A percentile compares a stretch with the other conserved stretches of the same genome.
phyloP scores from a whole-genome alignment of 2,797 vertebrate species.

The Acomys russatus region DNA sequence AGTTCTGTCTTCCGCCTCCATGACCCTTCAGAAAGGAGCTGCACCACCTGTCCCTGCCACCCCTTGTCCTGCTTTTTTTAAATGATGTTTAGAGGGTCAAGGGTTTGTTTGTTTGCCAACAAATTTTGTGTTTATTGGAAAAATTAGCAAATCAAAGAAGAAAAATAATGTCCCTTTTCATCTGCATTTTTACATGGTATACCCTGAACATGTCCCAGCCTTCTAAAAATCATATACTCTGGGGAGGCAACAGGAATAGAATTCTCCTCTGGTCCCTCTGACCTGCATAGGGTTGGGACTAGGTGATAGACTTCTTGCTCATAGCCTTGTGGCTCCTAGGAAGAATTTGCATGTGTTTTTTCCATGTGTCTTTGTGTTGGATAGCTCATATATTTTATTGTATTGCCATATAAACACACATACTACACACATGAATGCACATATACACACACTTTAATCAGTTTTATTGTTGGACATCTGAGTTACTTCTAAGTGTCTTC shows the following conservation, averaged over 20 bases:
- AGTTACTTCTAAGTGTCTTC: conserved; percentile 40
- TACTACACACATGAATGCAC: not conserved
- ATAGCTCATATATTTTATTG: conserved; percentile 30
- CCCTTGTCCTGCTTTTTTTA: conserved; percentile 52
- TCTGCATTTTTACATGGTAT: conserved; percentile 28
- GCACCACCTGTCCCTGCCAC: not conserved
- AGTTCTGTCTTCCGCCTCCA: conserved; percentile 8
- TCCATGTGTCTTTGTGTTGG: conserved; percentile 47
- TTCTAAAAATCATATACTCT: not conserved
- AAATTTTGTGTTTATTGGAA: conserved; percentile 53
- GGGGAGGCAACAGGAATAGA: not conserved
- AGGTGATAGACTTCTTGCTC: not conserved
- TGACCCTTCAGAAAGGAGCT: not conserved
- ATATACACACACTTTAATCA: not conserved
- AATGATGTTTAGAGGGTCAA: conserved; percentile 50
- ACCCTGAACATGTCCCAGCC: conserved; percentile 15
- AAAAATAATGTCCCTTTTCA: conserved; percentile 57
- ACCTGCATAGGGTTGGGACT: not conserved
- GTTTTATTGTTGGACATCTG: not conserved
- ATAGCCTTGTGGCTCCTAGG: not conserved
- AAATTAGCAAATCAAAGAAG: conserved; percentile 57
- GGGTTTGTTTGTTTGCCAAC: conserved; percentile 31
- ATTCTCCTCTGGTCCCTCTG: not conserved
- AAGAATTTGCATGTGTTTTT: conserved; percentile 17
- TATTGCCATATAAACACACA: not conserved